Evolutionary conservation across 2,888 invertebrate species (phyloP), one percentile per base, ranked within the genome.

Genomic region (Alcis repandata): DNA sequence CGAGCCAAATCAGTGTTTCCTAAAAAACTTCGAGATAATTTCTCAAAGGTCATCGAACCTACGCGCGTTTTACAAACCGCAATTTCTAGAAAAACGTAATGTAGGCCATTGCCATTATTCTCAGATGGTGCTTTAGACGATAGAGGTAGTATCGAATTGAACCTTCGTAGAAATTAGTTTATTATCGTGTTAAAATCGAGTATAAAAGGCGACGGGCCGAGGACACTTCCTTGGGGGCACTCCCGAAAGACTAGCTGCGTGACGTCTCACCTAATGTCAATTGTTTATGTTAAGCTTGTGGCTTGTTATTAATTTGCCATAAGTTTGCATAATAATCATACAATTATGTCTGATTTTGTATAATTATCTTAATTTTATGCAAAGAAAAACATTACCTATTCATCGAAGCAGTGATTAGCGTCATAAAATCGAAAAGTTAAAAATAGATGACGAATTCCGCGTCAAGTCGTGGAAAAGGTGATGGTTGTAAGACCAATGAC

Each of bases 211-310:
- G 9, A 59, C 11, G 41, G 53, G 4, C 41, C 48, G 43, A 64
- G 48, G 54, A 49, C 59, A 54, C 45, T 51, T 19, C 56, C 46
- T 56, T 56, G 59, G 1, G n/a, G 49, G 48, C 17, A 52, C 43
- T 46, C 63, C 33, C 52, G 19, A 19, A 17, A 22, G 15, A 6
- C 19, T 19, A 11, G 15, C 6, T 1, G 19, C 17, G 27, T 17
- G 0, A 15, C 9, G n/a, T 41, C 6, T 22, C 4, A 3, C 22
- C 27, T 45, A 32, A 19, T 13, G 19, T 41, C 20, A 9, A 38
- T 43, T 41, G 33, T 32, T 19, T 33, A 17, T 27, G 2, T 41
- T 41, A 41, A 22, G 17, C 41, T 27, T 56, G 27, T 11, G n/a
- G 38, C n/a, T 11, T 22, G 11, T 54, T 38, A 17, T 41, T 41